Base-by-base conservation (phyloP, 2,888 invertebrate species). In the Onthophagus sagittarius region DNA sequence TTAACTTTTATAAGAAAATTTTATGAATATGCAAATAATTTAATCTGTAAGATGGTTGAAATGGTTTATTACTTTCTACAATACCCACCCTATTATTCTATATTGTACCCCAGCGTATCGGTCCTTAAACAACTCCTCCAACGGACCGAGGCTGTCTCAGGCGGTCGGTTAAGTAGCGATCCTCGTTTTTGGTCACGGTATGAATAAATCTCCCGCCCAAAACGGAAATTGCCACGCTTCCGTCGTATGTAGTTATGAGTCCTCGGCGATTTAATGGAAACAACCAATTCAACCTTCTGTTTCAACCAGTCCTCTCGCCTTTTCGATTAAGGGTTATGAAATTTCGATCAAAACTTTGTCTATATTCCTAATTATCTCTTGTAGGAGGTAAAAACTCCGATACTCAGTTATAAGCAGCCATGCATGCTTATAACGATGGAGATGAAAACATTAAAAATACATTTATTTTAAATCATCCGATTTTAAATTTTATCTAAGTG, bases 211-310 rank as follows among this genome's bases (percentile, higher is more conserved):
- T 76, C 75, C 23, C 67, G 67, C 74, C 73, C 77, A 71, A 74
- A 76, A 73, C 78, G 78, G 77, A 78, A 77, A 78, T 79, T 78
- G 76, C 76, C 75, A 76, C 73, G 76, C 75, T 77, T 78, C 78
- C 77, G 73, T 75, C 73, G 74, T 77, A 72, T 77, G 74, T 72
- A 76, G 77, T 77, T 78, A 77, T 78, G 79, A 79, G 78, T 78
- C 77, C 75, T 75, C 76, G 75, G 9, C 39, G 39, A 53, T 53
- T 53, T 53, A 53, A 53, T 53, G 39, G 39, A 53, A 53, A 53
- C 39, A 53, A 53, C 39, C 39, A 11, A 53, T 53, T 11, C 39
- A 7, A 53, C 39, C 39, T 53, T 53, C 39, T 53, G 6, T 53
- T 53, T 53, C 39, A 11, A 23, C 39, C 39, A 11, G 9, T 11